These are phyloP conservation scores for Psephotus haematonotus DNA, from an alignment of 2,113 vertebrate genomes.

Conservation along the genomic window DNA sequence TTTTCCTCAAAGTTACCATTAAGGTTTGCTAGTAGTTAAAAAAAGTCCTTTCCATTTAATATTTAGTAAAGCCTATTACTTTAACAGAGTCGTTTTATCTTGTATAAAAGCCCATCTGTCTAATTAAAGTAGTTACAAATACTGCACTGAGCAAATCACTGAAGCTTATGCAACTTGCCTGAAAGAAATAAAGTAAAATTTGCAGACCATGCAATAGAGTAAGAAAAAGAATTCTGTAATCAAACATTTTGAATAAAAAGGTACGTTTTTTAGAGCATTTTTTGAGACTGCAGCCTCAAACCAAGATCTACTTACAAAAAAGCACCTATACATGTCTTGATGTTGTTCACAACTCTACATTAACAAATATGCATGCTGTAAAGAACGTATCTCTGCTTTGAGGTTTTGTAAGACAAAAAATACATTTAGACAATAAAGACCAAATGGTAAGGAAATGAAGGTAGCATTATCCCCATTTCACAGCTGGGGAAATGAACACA, in stretches of 20 bases:
- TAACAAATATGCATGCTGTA: background rate
- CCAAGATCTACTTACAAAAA: constrained; percentile 1
- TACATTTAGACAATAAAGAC: background rate
- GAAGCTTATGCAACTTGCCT: constrained; percentile 19
- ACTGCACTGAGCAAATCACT: background rate
- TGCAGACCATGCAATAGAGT: background rate
- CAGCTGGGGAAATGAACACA: background rate
- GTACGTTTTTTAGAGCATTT: constrained; percentile 36
- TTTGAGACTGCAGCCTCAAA: background rate
- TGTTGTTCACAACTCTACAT: background rate
- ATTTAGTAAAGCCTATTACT: background rate
- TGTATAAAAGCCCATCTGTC: background rate
- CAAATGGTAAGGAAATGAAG: background rate
- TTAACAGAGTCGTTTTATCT: background rate
- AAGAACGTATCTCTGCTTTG: background rate
- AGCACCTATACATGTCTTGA: background rate
- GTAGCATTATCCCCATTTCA: background rate
- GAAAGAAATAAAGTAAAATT: constrained; percentile 30
- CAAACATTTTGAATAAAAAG: constrained; percentile 18
- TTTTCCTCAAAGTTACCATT: background rate
- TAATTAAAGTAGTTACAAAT: constrained; percentile 11
- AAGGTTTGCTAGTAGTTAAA: background rate
- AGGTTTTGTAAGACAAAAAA: background rate
- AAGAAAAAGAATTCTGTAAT: background rate
- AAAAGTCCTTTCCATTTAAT: background rate